Percentiles rank a stretch among this genome's conserved stretches.
phyloP scores from a whole-genome alignment of 2,113 vertebrate species.

The Edolisoma coerulescens region DNA sequence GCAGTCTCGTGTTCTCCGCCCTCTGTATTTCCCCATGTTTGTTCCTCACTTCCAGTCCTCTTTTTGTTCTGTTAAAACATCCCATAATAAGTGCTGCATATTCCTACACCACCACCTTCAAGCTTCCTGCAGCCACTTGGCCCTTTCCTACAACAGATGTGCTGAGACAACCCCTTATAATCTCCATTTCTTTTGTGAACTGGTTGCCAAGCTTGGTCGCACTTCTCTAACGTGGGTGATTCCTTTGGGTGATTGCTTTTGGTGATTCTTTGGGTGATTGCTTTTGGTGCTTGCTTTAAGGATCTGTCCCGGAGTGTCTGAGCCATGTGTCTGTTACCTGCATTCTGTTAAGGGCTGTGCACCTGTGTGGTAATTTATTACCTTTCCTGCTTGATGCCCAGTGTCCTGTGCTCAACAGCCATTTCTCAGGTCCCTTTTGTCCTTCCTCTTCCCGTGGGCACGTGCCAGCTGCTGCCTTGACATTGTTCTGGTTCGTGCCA shows the following conservation, averaged over 20 bases:
- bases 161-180: background rate
- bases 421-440: background rate
- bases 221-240: background rate
- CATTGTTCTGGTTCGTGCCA: background rate
- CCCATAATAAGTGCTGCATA: background rate
- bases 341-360: background rate
- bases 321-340: background rate
- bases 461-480: background rate
- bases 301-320: background rate
- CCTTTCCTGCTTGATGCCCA: background rate
- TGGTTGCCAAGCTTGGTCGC: fast-evolving
- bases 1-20: background rate
- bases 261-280: background rate
- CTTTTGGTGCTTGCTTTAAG: background rate
- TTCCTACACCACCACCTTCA: background rate
- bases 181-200: background rate
- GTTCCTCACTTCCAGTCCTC: background rate
- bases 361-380: background rate
- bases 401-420: background rate
- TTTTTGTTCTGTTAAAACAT: background rate
- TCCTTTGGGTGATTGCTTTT: background rate
- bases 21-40: background rate
- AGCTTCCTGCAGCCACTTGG: background rate
- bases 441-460: fast-evolving
- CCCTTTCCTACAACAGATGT: background rate